Evolutionary conservation across 2,797 vertebrate species (phyloP).

Genomic region (Acanthiza pusilla): DNA sequence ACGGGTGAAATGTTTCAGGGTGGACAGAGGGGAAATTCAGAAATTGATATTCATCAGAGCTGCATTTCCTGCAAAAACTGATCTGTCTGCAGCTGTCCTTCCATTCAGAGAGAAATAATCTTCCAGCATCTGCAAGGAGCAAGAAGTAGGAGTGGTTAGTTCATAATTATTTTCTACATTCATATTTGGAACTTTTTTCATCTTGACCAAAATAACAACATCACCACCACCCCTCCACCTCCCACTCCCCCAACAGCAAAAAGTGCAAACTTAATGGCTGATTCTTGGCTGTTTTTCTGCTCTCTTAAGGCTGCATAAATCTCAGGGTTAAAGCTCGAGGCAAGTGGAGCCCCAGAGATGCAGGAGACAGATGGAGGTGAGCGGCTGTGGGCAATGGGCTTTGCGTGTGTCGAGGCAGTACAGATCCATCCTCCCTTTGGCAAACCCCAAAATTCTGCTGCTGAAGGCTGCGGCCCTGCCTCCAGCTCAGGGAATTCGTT

Average conservation of each 20-base stretch:
- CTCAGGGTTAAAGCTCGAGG: background rate
- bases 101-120: background rate
- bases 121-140: background rate
- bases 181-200: background rate
- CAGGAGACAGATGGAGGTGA: background rate
- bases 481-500: background rate
- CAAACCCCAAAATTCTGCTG: background rate
- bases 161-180: background rate
- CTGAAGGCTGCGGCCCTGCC: background rate
- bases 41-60: background rate
- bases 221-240: background rate
- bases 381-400: background rate
- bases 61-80: background rate
- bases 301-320: background rate
- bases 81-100: background rate
- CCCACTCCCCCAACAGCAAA: background rate
- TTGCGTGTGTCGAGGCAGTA: rapidly evolving
- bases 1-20: background rate
- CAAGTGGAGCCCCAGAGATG: background rate
- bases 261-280: background rate
- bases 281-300: background rate
- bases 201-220: background rate
- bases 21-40: background rate
- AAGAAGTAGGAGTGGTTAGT: background rate
- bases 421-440: background rate